Base-by-base conservation (phyloP, 2,113 vertebrate species). In the Laticauda laticaudata region DNA sequence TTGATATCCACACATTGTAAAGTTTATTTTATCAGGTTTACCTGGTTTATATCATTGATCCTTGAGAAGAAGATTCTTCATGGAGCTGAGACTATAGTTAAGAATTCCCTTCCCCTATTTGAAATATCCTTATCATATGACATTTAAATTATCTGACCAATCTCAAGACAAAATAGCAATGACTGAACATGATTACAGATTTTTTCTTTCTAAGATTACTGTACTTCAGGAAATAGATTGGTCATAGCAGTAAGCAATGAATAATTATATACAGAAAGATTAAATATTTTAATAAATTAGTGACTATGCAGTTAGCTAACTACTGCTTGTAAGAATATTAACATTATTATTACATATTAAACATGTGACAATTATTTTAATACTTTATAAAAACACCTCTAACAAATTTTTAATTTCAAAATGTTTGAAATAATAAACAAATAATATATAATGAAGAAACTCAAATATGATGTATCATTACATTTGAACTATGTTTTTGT, bases 231-330 rank as follows among this genome's bases (percentile, higher is more conserved):
- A 91, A 93, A 69, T 87, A 87, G 48, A 9, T 45, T 4, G 45
- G 54, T 91, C 34, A 88, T 54, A 43, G 39, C 23, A 51, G 24
- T 81, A 23, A 81, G 45, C 15, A 64, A 56, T 88, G 86, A 24
- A 48, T 48, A 29, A 93, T 93, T 57, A 59, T 55, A 89, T 89
- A 48, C 34, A 48, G 54, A 59, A 89, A 86, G 53, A 34, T 43
- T 85, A 89, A 92, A 57, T 26, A 57, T 92, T 89, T 85, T 43
- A 86, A 26, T 45, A 56, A 88, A 87, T 51, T 59, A 88, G 4
- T 91, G 56, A 91, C 39, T 91, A 14, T 43, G 75, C n/a, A 59
- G 10, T 56, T 88, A 93, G 53, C 21, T 75, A 91, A 89, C 91
- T 81, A 57, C n/a, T 75, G 20, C 20, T 91, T n/a, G 6, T 48